Evolutionary conservation across 2,797 vertebrate genomes (phyloP), one percentile per base, ranked within the genome.

Genomic region (Acipenser ruthenus): DNA sequence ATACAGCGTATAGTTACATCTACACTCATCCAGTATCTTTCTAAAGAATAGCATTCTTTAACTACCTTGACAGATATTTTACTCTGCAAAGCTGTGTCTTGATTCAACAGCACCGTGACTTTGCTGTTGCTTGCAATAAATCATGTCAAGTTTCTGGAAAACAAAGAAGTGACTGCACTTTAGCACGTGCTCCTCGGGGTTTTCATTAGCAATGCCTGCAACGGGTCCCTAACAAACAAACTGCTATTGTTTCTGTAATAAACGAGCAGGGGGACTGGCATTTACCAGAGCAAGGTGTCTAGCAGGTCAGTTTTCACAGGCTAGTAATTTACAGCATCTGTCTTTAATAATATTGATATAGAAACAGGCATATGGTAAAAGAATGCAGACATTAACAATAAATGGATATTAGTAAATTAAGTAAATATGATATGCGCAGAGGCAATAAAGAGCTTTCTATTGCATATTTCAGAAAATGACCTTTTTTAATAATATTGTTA

Each of bases 31-130:
- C 37, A 37, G 37, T 37, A 5, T 37, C 37, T 37, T 37, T 37
- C 37, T 37, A 37, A 37, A 37, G 37, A 37, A 37, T 37, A 37
- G 51, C 69, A n/a, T 67, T 71, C 62, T 72, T 73, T 68, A 63
- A 68, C 65, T 65, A 64, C 66, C 58, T 48, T 55, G 63, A 73
- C 64, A 68, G 67, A 65, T 66, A 68, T 65, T 68, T 73, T 63
- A 69, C 62, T 70, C 63, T 67, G 68, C 62, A 68, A 67, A 75
- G 70, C 50, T 70, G 66, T 71, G 75, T 68, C 68, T 75, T 70
- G 67, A 65, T 67, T 65, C 56, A 70, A 65, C 18, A 11, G 49
- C 13, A 37, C n/a, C 59, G 23, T 11, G 65, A 58, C 68, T 72
- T 66, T 63, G 65, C 37, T 51, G 67, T 67, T 63, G 66, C 66